Evolutionary conservation across 1,140 invertebrate species (phyloP), one percentile per base, ranked within the genome.

Genomic region (Caenorhabditis tropicalis): DNA sequence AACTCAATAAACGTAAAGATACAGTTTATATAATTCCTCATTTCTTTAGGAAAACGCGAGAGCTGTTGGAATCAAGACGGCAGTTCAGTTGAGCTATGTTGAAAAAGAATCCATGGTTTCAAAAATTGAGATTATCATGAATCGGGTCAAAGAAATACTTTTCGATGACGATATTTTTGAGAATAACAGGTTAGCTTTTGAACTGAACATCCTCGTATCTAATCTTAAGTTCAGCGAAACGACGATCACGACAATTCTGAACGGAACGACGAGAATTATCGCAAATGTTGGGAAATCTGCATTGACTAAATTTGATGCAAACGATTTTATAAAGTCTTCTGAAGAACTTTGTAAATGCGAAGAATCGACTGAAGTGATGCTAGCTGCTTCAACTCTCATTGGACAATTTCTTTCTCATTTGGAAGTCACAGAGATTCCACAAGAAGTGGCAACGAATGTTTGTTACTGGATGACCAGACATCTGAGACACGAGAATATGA

Each of bases 391-490:
- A 19, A 27, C 56, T 36, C 36, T 83, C 21, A 84, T 84, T 31
- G 70, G 82, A 27, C 53, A 85, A 21, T 51, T 58, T 60, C 49
- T 83, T 12, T 79, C 82, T 60, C 48, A 74, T 33, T 15, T 60
- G 33, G 85, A 60, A 15, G 3, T 9, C 6, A 39, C 19, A 3
- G 43, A 48, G 16, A 46, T 43, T 85, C 51, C 48, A 31, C 81
- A 60, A 2, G 46, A 87, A 9, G 36, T 87, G 15, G 16, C 31
- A 3, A 53, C 70, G 53, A 43, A 83, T 29, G 60, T 82, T 12
- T 74, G 65, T 24, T 74, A 43, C 36, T 74, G 46, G 81, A 82
- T 43, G 82, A 86, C 21, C 36, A 65, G 85, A 60, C 56, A 70
- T 74, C 36, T 48, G 24, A 43, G 49, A 27, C 53, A 58, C 48